Percentiles rank a stretch among this genome's conserved stretches.
Evolutionary conservation across 2,888 invertebrate genomes (phyloP).

Genomic region (Nephrotoma flavescens): DNA sequence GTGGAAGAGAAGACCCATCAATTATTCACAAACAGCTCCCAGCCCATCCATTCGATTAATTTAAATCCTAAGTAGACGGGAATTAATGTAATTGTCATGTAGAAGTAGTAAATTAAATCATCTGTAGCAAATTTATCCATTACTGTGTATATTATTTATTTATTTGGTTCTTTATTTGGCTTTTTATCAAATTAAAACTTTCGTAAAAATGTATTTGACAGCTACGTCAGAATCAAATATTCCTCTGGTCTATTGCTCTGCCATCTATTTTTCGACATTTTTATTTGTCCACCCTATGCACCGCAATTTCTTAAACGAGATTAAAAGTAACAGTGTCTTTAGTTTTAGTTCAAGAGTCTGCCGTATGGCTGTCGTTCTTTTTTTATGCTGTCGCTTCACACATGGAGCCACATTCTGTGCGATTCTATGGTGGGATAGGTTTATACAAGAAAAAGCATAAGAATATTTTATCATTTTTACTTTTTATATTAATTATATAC

Average conservation of each 20-base stretch:
- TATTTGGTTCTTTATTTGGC: not conserved
- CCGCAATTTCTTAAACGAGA: not conserved
- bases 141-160: not conserved
- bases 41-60: slow-evolving; percentile 31
- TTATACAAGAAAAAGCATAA: no score
- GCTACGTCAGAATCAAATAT: not conserved
- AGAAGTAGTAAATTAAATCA: slow-evolving; percentile 29
- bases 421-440: no score
- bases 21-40: slow-evolving; percentile 33
- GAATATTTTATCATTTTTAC: no score
- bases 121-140: slow-evolving; percentile 12
- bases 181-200: not conserved
- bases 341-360: no score
- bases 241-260: not conserved
- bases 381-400: no score
- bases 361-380: no score
- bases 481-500: no score
- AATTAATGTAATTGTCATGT: slow-evolving; percentile 27
- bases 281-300: not conserved
- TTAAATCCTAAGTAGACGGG: slow-evolving; percentile 32
- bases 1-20: slow-evolving; percentile 15
- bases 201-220: no score
- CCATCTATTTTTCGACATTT: not conserved
- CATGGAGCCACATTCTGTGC: no score
- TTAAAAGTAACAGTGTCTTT: no score